Conservation (phyloP, 1,140 invertebrate species). For the Hestina assimilis region DNA sequence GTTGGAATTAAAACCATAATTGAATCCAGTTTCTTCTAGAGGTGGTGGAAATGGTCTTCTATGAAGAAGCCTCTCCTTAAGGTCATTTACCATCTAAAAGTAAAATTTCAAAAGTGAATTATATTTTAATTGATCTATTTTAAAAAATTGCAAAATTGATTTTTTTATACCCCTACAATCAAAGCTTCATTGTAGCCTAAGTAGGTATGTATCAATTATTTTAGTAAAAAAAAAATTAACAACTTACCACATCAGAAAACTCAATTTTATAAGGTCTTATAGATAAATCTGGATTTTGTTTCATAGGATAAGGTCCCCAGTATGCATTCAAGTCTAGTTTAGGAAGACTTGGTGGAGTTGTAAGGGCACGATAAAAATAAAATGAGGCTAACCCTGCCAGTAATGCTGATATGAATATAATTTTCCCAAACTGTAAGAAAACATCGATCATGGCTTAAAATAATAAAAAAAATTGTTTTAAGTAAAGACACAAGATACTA, state of each 20-base stretch:
- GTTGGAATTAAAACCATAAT: constrained; percentile 76
- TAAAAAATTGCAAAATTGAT: too few species aligned
- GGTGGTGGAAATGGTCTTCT: constrained; percentile 79
- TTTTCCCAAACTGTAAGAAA: constrained; percentile 35
- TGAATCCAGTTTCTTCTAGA: constrained; percentile 82
- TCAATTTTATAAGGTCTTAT: constrained; percentile 62
- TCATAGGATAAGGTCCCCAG: constrained; percentile 63
- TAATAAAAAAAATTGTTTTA: too few species aligned
- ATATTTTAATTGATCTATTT: too few species aligned
- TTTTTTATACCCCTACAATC: too few species aligned
- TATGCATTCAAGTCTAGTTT: constrained; percentile 47
- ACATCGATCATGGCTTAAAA: not conserved
- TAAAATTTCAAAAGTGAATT: too few species aligned
- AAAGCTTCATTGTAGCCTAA: too few species aligned
- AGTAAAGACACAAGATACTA: too few species aligned
- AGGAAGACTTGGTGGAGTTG: constrained; percentile 38
- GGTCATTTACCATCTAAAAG: constrained; percentile 81
- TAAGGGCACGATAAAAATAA: constrained; percentile 37
- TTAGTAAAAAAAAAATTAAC: constrained; percentile 3
- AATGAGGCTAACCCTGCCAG: constrained; percentile 17
- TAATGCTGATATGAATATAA: constrained; percentile 25
- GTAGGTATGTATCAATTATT: constrained; percentile 1
- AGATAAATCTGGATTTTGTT: constrained; percentile 47
- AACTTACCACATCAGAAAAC: constrained; percentile 65
- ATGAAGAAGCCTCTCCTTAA: constrained; percentile 80